Conservation (phyloP, 2,797 vertebrate species). For the Toxotes lorentzi region DNA sequence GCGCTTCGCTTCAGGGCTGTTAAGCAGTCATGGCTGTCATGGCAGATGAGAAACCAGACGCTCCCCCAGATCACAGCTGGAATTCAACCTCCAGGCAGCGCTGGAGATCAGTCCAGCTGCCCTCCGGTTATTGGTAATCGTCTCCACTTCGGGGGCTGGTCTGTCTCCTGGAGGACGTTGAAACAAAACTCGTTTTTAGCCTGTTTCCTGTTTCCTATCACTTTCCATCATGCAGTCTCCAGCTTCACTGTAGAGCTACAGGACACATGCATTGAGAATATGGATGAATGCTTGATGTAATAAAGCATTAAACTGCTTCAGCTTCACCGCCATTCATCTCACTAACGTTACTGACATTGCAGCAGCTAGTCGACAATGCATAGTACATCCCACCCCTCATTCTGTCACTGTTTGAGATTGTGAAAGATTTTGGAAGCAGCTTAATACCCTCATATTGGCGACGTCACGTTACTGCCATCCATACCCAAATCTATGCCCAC, state of each 20-base stretch:
- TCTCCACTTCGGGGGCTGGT: slow-evolving; percentile 21
- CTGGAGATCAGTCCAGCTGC: slow-evolving; percentile 41
- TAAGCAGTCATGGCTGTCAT: slow-evolving; percentile 8
- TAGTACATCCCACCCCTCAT: too few species aligned
- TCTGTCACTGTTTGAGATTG: neutral
- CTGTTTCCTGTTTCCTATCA: neutral
- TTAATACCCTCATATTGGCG: neutral
- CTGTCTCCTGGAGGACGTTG: slow-evolving; percentile 29
- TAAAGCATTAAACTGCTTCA: neutral
- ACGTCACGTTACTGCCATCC: neutral
- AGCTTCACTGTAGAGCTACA: neutral
- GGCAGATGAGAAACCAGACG: slow-evolving; percentile 31
- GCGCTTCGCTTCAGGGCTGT: slow-evolving; percentile 13
- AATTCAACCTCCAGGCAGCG: slow-evolving; percentile 32
- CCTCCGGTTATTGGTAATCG: slow-evolving; percentile 46
- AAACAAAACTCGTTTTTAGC: slow-evolving; percentile 13
- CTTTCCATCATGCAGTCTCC: neutral
- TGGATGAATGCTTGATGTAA: neutral
- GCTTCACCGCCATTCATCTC: too few species aligned
- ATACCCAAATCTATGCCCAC: neutral
- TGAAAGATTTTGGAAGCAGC: neutral
- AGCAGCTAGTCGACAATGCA: too few species aligned
- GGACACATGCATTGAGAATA: neutral
- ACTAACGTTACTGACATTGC: too few species aligned
- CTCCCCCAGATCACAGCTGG: slow-evolving; percentile 31